Evolutionary conservation across 2,888 invertebrate genomes (phyloP).

Genomic region (Lepeophtheirus nordmannii): DNA sequence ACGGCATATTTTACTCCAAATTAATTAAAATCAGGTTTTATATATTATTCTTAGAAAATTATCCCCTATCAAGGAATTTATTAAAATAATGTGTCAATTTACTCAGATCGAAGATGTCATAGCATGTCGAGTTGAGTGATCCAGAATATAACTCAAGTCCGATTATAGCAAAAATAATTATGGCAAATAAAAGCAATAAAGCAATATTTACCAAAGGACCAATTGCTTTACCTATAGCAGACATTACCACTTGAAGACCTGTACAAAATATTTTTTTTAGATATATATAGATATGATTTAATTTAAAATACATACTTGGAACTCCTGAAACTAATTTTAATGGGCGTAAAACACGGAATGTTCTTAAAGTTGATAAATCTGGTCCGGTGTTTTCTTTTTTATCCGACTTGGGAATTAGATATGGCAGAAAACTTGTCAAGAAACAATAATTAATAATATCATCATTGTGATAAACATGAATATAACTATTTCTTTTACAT

Average conservation of each 20-base stretch:
- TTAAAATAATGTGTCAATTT: background rate
- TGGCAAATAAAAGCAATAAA: conserved; percentile 97
- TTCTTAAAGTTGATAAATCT: conserved; percentile 96
- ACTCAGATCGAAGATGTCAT: conserved; percentile 49
- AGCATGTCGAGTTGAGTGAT: conserved; percentile 96
- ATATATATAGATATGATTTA: background rate
- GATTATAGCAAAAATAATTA: conserved; percentile 99
- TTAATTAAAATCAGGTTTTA: background rate
- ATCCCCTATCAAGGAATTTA: background rate
- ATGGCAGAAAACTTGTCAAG: conserved; percentile 12
- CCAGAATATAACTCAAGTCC: conserved; percentile 99
- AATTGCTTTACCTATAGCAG: conserved; percentile 99
- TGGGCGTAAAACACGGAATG: conserved; percentile 98
- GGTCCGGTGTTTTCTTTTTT: conserved; percentile 30
- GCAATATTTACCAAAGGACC: conserved; percentile 99
- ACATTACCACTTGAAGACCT: conserved; percentile 99
- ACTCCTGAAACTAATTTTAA: conserved; percentile 99
- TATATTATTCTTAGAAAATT: background rate
- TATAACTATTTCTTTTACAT: too few relatives aligned
- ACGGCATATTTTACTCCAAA: too few relatives aligned
- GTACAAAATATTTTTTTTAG: conserved; percentile 29
- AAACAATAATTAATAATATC: background rate
- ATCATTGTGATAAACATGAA: too few relatives aligned
- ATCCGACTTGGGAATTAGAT: conserved; percentile 12
- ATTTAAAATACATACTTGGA: conserved; percentile 76